Percentiles rank a stretch among this genome's conserved stretches.
phyloP scores from a whole-genome alignment of 2,113 vertebrate genomes.

The Stomatorhinus ivindoensis region DNA sequence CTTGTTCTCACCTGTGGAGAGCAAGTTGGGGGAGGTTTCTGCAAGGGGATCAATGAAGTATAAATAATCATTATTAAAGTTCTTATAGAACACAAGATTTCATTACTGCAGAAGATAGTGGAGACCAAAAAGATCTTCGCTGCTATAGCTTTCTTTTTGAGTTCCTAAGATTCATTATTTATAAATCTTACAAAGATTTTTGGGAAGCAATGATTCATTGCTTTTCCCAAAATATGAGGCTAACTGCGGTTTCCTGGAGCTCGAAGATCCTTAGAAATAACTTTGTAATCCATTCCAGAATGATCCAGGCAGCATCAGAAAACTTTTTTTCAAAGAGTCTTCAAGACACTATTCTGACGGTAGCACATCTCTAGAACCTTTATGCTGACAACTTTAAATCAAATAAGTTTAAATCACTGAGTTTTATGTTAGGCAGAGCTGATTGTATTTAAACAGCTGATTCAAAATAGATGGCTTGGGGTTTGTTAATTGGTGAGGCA shows the following conservation, averaged over 20 bases:
- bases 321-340: neutral
- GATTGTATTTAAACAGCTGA: neutral
- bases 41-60: no score
- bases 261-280: neutral
- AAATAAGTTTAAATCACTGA: neutral
- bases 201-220: neutral
- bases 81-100: neutral
- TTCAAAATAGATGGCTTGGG: neutral
- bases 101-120: neutral
- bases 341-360: neutral
- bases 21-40: no score
- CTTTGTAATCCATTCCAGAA: neutral
- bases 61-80: neutral
- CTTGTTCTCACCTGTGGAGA: no score
- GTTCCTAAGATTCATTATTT: neutral
- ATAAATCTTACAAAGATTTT: neutral
- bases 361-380: neutral
- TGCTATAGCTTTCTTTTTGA: neutral
- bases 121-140: neutral
- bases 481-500: neutral
- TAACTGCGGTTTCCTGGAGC: neutral
- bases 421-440: neutral
- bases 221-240: neutral
- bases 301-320: neutral
- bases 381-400: neutral